phyloP scores from a whole-genome alignment of 2,797 vertebrate genomes.

The Sparus aurata region DNA sequence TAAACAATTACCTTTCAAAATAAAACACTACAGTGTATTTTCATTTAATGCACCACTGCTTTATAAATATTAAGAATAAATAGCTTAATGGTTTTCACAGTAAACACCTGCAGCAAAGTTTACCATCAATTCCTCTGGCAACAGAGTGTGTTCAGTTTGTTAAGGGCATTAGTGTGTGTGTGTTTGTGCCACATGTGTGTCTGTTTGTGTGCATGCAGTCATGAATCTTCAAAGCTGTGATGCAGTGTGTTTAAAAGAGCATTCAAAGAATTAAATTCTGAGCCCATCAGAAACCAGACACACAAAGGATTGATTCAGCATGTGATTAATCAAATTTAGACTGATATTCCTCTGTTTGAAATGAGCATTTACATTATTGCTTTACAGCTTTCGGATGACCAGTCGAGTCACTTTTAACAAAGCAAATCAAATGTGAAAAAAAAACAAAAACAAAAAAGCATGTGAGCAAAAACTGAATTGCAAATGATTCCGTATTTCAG shows the following conservation, averaged over 20 bases:
- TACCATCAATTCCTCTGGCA: slow-evolving; percentile 28
- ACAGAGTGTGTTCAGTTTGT: slow-evolving; percentile 16
- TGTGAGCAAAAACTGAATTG: slow-evolving; percentile 47
- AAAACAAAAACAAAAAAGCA: slow-evolving; percentile 22
- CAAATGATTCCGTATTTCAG: slow-evolving; percentile 63
- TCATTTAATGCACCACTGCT: slow-evolving; percentile 16
- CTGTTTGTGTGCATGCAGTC: slow-evolving; percentile 9
- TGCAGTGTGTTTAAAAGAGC: slow-evolving; percentile 45
- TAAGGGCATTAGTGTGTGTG: background rate
- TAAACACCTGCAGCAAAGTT: slow-evolving; percentile 39
- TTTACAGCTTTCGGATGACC: slow-evolving; percentile 37
- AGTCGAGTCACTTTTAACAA: slow-evolving; percentile 38
- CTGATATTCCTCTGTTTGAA: slow-evolving; percentile 28
- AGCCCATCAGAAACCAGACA: slow-evolving; percentile 30
- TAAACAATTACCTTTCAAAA: slow-evolving; percentile 21
- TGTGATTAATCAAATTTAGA: slow-evolving; percentile 42
- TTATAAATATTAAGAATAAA: slow-evolving; percentile 39
- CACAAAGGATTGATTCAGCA: slow-evolving; percentile 24
- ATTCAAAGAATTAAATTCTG: slow-evolving; percentile 36
- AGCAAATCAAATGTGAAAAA: slow-evolving; percentile 23
- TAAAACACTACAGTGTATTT: slow-evolving; percentile 16
- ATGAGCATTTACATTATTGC: slow-evolving; percentile 31
- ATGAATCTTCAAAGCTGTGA: slow-evolving; percentile 28
- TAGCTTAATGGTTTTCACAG: slow-evolving; percentile 22
- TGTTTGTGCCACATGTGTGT: slow-evolving; percentile 16